Percentiles rank a stretch among this genome's conserved stretches.
Evolutionary conservation across 2,888 invertebrate genomes (phyloP).

Genomic region (Boloria selene): DNA sequence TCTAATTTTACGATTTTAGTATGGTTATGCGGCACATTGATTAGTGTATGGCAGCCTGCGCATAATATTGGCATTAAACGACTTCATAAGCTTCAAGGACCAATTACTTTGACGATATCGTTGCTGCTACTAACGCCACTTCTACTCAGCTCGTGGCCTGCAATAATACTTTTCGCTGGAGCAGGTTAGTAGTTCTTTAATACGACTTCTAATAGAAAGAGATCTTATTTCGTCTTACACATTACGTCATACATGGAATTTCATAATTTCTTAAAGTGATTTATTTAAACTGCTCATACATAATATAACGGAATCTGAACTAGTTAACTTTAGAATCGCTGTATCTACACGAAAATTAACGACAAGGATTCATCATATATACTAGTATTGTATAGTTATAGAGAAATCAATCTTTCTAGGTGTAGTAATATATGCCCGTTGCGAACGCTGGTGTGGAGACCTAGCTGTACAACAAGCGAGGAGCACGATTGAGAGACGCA

Average conservation of each 20-base stretch:
- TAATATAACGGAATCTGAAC: no score
- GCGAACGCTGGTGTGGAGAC: slow-evolving; percentile 77
- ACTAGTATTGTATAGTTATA: not conserved
- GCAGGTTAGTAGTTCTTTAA: slow-evolving; percentile 74
- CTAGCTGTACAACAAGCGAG: slow-evolving; percentile 73
- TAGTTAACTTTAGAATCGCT: no score
- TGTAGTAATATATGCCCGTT: slow-evolving; percentile 76
- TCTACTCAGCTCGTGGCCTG: slow-evolving; percentile 83
- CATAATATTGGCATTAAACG: slow-evolving; percentile 66
- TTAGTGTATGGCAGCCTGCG: slow-evolving; percentile 82
- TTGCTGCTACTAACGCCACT: slow-evolving; percentile 81
- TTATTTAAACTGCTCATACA: no score
- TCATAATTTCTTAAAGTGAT: no score
- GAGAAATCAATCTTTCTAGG: slow-evolving; percentile 48
- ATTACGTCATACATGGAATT: no score
- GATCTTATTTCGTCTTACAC: no score
- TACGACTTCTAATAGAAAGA: no score
- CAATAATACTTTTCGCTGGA: slow-evolving; percentile 82
- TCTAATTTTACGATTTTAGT: slow-evolving; percentile 60
- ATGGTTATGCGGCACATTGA: slow-evolving; percentile 71
- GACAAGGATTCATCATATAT: no score
- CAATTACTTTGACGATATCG: slow-evolving; percentile 74
- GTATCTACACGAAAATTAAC: no score
- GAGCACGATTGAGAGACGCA: slow-evolving; percentile 62
- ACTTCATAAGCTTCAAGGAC: slow-evolving; percentile 61